Percentiles rank a stretch among this genome's conserved stretches.
Conservation (phyloP, 2,797 vertebrate genomes). For the Holocentrus rufus region DNA sequence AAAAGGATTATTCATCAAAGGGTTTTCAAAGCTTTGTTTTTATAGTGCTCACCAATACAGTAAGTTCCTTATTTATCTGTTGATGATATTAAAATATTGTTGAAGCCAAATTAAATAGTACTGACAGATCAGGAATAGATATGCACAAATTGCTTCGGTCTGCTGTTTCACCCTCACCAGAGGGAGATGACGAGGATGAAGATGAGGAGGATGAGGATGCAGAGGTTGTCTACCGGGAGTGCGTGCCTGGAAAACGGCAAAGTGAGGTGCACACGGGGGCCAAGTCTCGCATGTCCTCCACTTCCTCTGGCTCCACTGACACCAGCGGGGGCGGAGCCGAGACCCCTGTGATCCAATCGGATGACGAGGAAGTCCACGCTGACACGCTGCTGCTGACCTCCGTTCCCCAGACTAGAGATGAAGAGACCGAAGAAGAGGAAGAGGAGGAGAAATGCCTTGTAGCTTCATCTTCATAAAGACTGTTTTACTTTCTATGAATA, state of each 20-base stretch:
- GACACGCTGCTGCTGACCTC: constrained; percentile 81
- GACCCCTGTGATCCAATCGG: constrained; percentile 90
- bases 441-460: constrained; percentile 60
- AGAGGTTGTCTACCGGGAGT: constrained; percentile 79
- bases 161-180: constrained; percentile 40
- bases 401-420: constrained; percentile 67
- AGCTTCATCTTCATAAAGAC: constrained; percentile 53
- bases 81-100: not conserved
- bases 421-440: constrained; percentile 77
- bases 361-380: constrained; percentile 86
- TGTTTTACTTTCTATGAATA: not conserved
- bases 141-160: constrained; percentile 24
- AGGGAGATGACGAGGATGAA: constrained; percentile 67
- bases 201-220: constrained; percentile 72
- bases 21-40: no score
- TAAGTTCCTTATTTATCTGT: no score
- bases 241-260: constrained; percentile 76
- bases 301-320: constrained; percentile 86
- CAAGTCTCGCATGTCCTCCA: constrained; percentile 85
- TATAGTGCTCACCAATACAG: no score
- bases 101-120: not conserved
- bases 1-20: not conserved
- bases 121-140: not conserved
- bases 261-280: constrained; percentile 55
- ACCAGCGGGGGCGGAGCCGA: constrained; percentile 83